Evolutionary conservation across 2,888 invertebrate species (phyloP).

Genomic region (Orthosia incerta): DNA sequence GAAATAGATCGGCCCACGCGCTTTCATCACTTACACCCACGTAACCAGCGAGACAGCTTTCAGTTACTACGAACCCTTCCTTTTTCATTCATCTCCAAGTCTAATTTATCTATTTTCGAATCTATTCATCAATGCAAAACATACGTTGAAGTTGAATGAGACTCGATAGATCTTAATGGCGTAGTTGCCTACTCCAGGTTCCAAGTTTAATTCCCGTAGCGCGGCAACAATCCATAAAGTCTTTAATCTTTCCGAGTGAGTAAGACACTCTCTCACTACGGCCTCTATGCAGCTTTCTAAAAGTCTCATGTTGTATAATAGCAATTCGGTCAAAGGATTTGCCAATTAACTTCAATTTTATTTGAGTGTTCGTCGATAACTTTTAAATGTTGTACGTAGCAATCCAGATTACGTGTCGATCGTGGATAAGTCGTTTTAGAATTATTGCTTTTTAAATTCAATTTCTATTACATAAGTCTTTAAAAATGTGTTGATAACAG

Average conservation of each 20-base stretch:
- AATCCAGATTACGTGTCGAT: slow-evolving; percentile 5
- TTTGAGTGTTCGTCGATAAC: slow-evolving; percentile 13
- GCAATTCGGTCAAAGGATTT: slow-evolving; percentile 37
- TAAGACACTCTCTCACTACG: slow-evolving; percentile 4
- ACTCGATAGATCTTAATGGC: slow-evolving; percentile 9
- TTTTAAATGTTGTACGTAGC: slow-evolving; percentile 7
- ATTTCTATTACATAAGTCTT: slow-evolving; percentile 7
- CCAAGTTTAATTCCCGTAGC: slow-evolving; percentile 2
- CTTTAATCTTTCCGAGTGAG: slow-evolving; percentile 17
- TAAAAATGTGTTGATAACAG: not conserved
- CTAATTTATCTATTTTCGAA: slow-evolving; percentile 31
- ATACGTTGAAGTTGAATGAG: slow-evolving; percentile 26
- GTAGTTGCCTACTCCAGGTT: slow-evolving; percentile 6
- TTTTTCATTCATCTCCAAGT: slow-evolving; percentile 31
- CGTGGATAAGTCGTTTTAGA: not conserved
- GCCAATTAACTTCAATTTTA: slow-evolving; percentile 15
- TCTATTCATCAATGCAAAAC: slow-evolving; percentile 28
- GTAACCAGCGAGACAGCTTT: slow-evolving; percentile 46
- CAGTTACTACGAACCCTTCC: slow-evolving; percentile 33
- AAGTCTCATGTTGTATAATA: slow-evolving; percentile 63
- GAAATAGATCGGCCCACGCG: slow-evolving; percentile 77
- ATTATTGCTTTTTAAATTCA: slow-evolving; percentile 8
- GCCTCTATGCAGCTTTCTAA: slow-evolving; percentile 45
- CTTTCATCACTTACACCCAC: slow-evolving; percentile 74
- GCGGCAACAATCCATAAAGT: slow-evolving; percentile 3